Evolutionary conservation across 2,888 invertebrate species (phyloP).

Genomic region (Zonitis immaculata): DNA sequence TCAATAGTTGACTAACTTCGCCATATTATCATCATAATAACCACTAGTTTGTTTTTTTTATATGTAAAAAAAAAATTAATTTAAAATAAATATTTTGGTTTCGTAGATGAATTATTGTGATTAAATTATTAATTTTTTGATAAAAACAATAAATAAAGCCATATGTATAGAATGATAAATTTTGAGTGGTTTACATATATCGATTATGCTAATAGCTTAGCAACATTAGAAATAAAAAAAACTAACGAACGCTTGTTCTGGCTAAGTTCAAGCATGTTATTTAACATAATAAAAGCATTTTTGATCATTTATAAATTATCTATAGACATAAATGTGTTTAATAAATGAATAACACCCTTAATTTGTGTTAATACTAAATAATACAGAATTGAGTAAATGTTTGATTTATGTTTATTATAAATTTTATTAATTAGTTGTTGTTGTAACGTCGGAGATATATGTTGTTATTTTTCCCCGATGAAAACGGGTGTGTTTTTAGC

Average conservation of each 20-base stretch:
- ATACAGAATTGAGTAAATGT: too few species aligned
- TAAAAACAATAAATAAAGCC: neutral
- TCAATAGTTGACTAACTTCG: slow-evolving; percentile 1
- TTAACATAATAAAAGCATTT: too few species aligned
- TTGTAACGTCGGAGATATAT: too few species aligned
- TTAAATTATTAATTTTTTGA: neutral
- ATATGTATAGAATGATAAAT: slow-evolving; percentile 18
- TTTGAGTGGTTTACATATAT: slow-evolving; percentile 20
- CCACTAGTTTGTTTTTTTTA: neutral
- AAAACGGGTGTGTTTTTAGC: neutral
- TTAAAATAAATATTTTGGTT: too few species aligned
- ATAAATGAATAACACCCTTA: too few species aligned
- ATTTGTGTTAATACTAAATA: too few species aligned
- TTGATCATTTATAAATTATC: too few species aligned
- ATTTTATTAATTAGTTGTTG: too few species aligned
- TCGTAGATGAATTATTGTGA: neutral
- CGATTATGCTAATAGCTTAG: slow-evolving; percentile 18
- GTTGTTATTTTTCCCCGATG: neutral
- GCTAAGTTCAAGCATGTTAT: neutral
- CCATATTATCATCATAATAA: neutral
- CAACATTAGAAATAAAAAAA: slow-evolving; percentile 15
- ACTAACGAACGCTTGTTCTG: slow-evolving; percentile 13
- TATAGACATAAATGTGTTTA: too few species aligned
- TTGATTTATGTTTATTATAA: neutral
- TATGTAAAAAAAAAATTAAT: too few species aligned